Conservation (phyloP, 2,888 invertebrate species). For the Aphidius colemani region DNA sequence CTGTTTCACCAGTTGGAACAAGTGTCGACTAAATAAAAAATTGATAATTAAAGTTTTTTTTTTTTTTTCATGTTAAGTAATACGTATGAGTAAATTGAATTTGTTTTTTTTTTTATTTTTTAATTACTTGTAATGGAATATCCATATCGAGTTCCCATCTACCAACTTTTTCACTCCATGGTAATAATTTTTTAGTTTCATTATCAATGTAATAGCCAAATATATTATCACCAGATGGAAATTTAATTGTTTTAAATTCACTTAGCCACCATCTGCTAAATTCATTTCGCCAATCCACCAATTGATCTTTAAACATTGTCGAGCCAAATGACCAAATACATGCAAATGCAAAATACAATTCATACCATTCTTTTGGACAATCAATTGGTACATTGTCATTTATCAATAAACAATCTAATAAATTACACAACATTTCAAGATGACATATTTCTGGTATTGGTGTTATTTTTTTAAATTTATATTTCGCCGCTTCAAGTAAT, state of each 20-base stretch:
- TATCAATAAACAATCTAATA: constrained; percentile 84
- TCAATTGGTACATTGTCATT: constrained; percentile 81
- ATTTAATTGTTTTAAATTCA: constrained; percentile 90
- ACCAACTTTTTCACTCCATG: constrained; percentile 84
- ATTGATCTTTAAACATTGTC: constrained; percentile 86
- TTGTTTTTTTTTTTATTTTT: constrained; percentile 9
- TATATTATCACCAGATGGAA: constrained; percentile 81
- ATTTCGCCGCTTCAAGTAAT: constrained; percentile 75
- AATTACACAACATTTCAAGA: constrained; percentile 83
- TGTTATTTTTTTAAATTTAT: constrained; percentile 85
- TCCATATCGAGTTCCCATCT: constrained; percentile 84
- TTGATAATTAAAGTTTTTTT: not conserved
- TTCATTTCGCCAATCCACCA: constrained; percentile 89
- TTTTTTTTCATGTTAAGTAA: not conserved
- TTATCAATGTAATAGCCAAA: constrained; percentile 89
- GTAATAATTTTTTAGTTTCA: constrained; percentile 81
- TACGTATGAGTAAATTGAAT: not conserved
- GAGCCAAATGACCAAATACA: constrained; percentile 95
- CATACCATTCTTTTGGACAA: constrained; percentile 92
- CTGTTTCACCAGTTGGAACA: constrained; percentile 89
- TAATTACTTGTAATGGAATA: constrained; percentile 79
- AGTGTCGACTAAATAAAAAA: constrained; percentile 69
- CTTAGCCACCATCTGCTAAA: constrained; percentile 94
- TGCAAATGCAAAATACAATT: constrained; percentile 90
- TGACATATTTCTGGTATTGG: constrained; percentile 90